A percentile compares a stretch with the other conserved stretches of the same genome.
Evolutionary conservation across 2,797 vertebrate species (phyloP).

Genomic region (Enteromius argenteus): DNA sequence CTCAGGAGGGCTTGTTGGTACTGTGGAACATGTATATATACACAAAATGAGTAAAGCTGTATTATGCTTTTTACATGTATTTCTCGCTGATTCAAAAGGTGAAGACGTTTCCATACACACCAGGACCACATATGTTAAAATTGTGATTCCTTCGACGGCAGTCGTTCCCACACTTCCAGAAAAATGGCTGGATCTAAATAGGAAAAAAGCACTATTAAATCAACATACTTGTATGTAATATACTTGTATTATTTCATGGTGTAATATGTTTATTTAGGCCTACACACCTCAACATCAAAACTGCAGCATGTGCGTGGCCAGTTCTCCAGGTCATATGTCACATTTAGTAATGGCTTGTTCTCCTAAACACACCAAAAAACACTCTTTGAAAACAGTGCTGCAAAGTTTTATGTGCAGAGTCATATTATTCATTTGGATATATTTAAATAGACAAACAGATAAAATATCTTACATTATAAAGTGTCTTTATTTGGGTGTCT

Average conservation of each 20-base stretch:
- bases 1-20: not conserved
- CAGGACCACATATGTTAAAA: conserved; percentile 62
- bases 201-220: not conserved
- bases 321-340: conserved; percentile 61
- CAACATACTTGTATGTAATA: not conserved
- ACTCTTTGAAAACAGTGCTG: not conserved
- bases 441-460: not conserved
- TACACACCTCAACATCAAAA: conserved; percentile 70
- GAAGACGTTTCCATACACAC: conserved; percentile 16
- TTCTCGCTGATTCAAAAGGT: not conserved
- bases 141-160: conserved; percentile 72
- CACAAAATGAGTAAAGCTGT: not conserved
- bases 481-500: not conserved
- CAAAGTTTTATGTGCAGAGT: not conserved
- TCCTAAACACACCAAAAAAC: conserved; percentile 56
- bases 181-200: conserved; percentile 86
- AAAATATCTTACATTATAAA: conserved; percentile 38
- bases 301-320: conserved; percentile 72
- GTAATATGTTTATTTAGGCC: not conserved
- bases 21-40: conserved; percentile 1
- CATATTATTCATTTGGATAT: not conserved
- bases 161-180: conserved; percentile 81
- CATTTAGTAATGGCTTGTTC: conserved; percentile 56
- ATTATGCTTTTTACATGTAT: not conserved
- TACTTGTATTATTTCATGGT: not conserved